Base-by-base conservation (phyloP, 23 tunicate genomes). In the Pegea sp. region DNA sequence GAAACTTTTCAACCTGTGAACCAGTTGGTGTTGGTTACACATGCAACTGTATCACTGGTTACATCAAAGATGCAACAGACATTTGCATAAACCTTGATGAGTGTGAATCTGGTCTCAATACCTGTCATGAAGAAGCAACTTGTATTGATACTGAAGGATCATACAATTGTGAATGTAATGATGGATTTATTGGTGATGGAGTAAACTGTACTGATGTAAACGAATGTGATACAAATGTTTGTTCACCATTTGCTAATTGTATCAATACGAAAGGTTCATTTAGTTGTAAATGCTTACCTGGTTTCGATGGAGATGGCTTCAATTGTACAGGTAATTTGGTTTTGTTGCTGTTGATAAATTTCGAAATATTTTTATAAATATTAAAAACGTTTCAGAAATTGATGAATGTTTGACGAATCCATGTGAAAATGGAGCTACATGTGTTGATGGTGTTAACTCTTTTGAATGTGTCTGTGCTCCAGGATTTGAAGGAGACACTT, bases 251-350 rank as follows among this genome's bases (percentile, higher is more conserved):
- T 16, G 46, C 46, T 16, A 38, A 11, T 16, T 67, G 73, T 23
- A 29, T 26, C 31, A 67, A 67, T 57, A 30, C 16, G 31, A 48
- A 30, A 52, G 73, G 73, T 2, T 43, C 49, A 18, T 67, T 31
- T 30, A 22, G 5, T 31, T 67, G 73, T 30, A 29, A 23, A n/a
- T 67, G 73, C 30, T 30, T 3, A 31, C 38, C 64, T 22, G 73
- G 73, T 30, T 67, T 33, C 52, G 28, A 38, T 11, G 46, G 46
- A 38, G 46, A 38, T 16, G 46, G 46, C 13, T 38, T 8, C 46
- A 38, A 38, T 16, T 38, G 46, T 38, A 8, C 16, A 11, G 46
- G 46, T 38, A 8, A 8, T 11, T 38, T 38, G 11, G 11, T 38
- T 38, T 38, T 8, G 11, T 38, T 11, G 16, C 11, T 8, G 11